phyloP scores from a whole-genome alignment of 1,140 invertebrate species.

The Papilio glaucus region DNA sequence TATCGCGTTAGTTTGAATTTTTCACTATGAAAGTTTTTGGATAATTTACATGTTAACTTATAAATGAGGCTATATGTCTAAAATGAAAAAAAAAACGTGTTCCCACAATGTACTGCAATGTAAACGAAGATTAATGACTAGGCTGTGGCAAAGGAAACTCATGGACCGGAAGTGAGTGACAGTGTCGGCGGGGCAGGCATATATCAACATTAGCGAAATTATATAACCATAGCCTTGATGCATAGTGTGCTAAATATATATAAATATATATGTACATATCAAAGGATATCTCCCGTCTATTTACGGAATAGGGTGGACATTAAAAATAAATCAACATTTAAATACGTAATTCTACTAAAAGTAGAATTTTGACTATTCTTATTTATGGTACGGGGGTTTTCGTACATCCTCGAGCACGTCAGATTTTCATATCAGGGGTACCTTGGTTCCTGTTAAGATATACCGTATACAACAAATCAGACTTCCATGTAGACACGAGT shows the following conservation, averaged over 20 bases:
- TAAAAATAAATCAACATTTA: no score
- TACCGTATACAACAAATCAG: no score
- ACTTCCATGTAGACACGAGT: no score
- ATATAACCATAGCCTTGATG: background rate
- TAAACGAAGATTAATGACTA: slow-evolving; percentile 1
- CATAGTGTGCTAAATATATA: background rate
- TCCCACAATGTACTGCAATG: background rate
- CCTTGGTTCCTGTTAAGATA: no score
- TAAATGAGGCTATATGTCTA: background rate
- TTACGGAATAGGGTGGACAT: background rate
- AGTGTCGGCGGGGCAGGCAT: background rate
- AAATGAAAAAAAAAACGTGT: background rate
- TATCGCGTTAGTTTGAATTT: no score
- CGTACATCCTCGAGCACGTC: no score
- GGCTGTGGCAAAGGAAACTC: background rate
- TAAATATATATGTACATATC: background rate
- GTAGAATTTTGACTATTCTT: no score
- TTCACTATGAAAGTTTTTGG: no score
- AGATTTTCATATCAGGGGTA: no score
- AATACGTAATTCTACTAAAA: no score
- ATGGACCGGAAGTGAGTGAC: slow-evolving; percentile 19
- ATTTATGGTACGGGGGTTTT: no score
- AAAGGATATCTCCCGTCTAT: background rate
- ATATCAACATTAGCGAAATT: background rate
- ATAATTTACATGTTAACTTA: no score